Evolutionary conservation across 2,113 vertebrate species (phyloP).

Genomic region (Aptenodytes patagonicus): DNA sequence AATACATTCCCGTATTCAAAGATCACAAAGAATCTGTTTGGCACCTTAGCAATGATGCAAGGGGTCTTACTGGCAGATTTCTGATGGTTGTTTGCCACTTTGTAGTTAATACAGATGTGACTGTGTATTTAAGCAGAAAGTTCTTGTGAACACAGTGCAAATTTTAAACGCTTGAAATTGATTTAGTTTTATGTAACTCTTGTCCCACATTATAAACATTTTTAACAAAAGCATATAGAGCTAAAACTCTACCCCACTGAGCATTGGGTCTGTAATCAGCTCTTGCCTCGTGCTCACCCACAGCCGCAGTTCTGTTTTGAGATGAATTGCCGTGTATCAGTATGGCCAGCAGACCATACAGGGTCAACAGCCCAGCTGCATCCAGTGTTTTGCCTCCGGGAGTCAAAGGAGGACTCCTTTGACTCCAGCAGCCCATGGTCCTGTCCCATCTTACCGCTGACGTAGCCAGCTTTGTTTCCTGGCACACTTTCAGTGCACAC

Average conservation of each 20-base stretch:
- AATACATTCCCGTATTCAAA: background rate
- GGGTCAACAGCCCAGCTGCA: background rate
- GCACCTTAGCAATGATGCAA: background rate
- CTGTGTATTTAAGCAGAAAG: background rate
- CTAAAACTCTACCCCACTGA: background rate
- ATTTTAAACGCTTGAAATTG: background rate
- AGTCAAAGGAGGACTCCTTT: background rate
- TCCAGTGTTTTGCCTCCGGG: background rate
- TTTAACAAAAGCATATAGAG: background rate
- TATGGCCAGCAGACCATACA: background rate
- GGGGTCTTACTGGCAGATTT: background rate
- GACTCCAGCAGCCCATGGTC: background rate
- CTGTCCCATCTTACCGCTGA: background rate
- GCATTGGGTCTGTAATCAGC: background rate
- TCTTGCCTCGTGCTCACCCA: background rate
- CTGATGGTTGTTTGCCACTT: background rate
- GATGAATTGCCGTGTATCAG: background rate
- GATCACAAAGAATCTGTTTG: background rate
- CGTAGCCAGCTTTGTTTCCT: background rate
- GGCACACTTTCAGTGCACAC: accelerated
- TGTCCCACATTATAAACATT: background rate
- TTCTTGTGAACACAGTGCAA: background rate
- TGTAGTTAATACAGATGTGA: background rate
- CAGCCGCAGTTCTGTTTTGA: background rate
- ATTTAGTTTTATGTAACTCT: background rate